Percentiles rank a stretch among this genome's conserved stretches.
These are phyloP conservation scores for Rhea pennata DNA, from an alignment of 2,113 vertebrate genomes.

Conservation along the genomic window DNA sequence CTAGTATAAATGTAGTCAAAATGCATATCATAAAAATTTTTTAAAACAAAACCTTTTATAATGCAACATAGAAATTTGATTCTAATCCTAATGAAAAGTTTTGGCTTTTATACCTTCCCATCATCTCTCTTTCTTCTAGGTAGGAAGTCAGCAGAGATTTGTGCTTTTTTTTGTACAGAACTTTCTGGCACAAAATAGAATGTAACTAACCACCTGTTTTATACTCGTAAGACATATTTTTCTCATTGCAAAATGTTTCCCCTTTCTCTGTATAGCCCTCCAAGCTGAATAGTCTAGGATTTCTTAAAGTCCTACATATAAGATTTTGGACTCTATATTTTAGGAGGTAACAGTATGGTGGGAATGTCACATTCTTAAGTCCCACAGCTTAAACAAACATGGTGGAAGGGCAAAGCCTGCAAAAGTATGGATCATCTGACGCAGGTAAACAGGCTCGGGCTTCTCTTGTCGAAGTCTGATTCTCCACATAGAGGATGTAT, in stretches of 20 bases:
- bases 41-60: neutral
- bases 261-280: neutral
- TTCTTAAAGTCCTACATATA: neutral
- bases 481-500: neutral
- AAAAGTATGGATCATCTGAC: neutral
- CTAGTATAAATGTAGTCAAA: neutral
- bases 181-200: neutral
- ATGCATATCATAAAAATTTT: neutral
- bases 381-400: neutral
- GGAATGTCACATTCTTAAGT: neutral
- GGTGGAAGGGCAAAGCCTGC: neutral
- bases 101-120: neutral
- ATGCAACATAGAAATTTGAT: neutral
- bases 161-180: neutral
- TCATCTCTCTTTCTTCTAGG: neutral
- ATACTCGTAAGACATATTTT: neutral
- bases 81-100: neutral
- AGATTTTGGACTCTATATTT: neutral
- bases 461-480: neutral
- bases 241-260: neutral
- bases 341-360: neutral
- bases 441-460: neutral
- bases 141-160: neutral
- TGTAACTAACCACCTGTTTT: neutral
- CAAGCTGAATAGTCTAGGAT: neutral